These are phyloP conservation scores for Eueremaeus valkanovi DNA, from an alignment of 2,888 invertebrate species.

Conservation along the genomic window DNA sequence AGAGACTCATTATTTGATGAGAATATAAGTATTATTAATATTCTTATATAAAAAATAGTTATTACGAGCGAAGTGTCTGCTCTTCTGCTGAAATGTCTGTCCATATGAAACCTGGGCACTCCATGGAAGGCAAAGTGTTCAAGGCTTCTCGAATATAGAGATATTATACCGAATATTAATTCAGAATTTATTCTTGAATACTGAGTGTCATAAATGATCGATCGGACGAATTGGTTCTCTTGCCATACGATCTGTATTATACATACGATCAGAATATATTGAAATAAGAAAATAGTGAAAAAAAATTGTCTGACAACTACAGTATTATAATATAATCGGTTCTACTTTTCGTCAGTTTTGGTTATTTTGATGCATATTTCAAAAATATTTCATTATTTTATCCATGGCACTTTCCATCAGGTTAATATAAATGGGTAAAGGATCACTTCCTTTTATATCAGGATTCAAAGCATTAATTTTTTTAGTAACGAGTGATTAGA, in stretches of 20 bases:
- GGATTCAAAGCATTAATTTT: too few species aligned
- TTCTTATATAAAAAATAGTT: neutral
- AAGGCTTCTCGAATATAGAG: conserved; percentile 62
- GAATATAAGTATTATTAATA: too few species aligned
- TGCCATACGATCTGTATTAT: conserved; percentile 60
- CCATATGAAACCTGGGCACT: conserved; percentile 63
- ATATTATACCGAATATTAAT: conserved; percentile 59
- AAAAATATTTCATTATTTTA: too few species aligned
- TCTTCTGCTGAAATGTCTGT: conserved; percentile 66
- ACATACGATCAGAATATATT: neutral
- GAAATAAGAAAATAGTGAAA: neutral
- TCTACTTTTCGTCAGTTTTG: too few species aligned
- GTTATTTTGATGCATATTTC: too few species aligned
- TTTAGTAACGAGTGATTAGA: too few species aligned
- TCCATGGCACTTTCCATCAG: too few species aligned
- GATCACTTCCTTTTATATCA: too few species aligned
- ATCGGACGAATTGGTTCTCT: conserved; percentile 60
- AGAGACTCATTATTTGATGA: too few species aligned
- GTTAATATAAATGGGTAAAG: too few species aligned
- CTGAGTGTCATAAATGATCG: conserved; percentile 63
- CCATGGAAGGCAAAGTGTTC: conserved; percentile 65
- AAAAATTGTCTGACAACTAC: neutral
- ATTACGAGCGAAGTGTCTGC: conserved; percentile 62
- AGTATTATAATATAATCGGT: neutral
- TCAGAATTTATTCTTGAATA: conserved; percentile 59